Evolutionary conservation across 1,140 invertebrate genomes (phyloP).

Genomic region (Nylanderia fulva): DNA sequence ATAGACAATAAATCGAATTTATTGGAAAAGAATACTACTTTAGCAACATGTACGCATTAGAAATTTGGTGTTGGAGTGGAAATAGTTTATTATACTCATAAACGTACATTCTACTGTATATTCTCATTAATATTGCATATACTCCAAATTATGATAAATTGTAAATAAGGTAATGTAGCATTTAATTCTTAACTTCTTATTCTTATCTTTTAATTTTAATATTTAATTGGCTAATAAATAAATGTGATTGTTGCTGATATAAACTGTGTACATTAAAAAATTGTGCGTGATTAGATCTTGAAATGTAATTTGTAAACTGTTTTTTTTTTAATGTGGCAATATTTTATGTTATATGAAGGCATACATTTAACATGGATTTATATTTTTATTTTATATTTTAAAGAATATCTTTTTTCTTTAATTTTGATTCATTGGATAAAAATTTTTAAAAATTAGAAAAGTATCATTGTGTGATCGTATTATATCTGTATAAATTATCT

Average conservation of each 20-base stretch:
- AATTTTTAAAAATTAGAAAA: too few relatives aligned
- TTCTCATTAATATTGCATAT: background rate
- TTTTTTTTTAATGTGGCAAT: too few relatives aligned
- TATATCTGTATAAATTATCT: too few relatives aligned
- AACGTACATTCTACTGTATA: background rate
- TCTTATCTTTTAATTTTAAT: background rate
- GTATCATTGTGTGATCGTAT: too few relatives aligned
- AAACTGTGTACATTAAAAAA: background rate
- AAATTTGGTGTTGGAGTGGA: background rate
- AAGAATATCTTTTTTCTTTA: too few relatives aligned
- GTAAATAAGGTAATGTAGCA: background rate
- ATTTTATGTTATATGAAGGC: too few relatives aligned
- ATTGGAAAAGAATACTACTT: conserved; percentile 62
- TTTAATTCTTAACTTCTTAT: background rate
- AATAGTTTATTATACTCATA: background rate
- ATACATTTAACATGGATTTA: too few relatives aligned
- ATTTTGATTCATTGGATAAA: too few relatives aligned
- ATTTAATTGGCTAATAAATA: background rate
- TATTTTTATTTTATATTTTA: too few relatives aligned
- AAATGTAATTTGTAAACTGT: too few relatives aligned
- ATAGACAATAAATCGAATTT: conserved; percentile 73
- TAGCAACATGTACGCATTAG: conserved; percentile 54
- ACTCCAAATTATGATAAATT: background rate
- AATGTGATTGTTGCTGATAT: background rate
- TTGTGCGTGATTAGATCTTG: background rate